Percentiles rank a stretch among this genome's conserved stretches.
Conservation (phyloP, 2,888 invertebrate species). For the Oxyteleia sp. region DNA sequence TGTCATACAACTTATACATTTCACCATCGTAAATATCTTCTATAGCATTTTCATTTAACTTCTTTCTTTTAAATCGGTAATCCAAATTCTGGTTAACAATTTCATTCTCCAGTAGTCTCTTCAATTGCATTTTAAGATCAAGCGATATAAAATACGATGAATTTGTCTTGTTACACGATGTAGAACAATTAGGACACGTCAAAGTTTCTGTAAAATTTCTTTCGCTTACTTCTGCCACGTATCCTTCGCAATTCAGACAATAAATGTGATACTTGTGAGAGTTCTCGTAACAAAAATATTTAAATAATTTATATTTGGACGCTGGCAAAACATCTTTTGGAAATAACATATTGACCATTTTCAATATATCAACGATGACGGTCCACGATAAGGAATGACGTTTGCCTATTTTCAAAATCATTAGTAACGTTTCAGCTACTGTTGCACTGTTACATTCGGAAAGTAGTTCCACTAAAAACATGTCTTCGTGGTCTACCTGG, state of each 20-base stretch:
- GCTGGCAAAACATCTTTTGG: not conserved
- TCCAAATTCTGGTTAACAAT: conserved; percentile 8
- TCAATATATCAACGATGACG: not conserved
- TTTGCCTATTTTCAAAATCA: not conserved
- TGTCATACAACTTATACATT: conserved; percentile 30
- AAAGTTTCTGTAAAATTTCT: no score
- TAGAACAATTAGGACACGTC: no score
- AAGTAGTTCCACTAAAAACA: no score
- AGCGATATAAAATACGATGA: conserved; percentile 22
- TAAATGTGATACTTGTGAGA: not conserved
- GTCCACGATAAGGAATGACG: conserved; percentile 16
- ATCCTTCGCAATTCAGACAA: conserved; percentile 15
- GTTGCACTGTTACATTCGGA: not conserved
- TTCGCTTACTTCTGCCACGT: no score
- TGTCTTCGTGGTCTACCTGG: no score
- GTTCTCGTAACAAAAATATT: not conserved
- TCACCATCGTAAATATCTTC: conserved; percentile 55
- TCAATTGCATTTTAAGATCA: conserved; percentile 8
- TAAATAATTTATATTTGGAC: not conserved
- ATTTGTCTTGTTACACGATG: no score
- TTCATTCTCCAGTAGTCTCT: not conserved
- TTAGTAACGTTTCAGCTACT: not conserved
- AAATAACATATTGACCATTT: conserved; percentile 10
- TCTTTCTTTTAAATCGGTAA: conserved; percentile 35
- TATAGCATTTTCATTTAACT: conserved; percentile 29